These are phyloP conservation scores for Eueremaeus valkanovi DNA, from an alignment of 2,888 invertebrate species.

Conservation along the genomic window DNA sequence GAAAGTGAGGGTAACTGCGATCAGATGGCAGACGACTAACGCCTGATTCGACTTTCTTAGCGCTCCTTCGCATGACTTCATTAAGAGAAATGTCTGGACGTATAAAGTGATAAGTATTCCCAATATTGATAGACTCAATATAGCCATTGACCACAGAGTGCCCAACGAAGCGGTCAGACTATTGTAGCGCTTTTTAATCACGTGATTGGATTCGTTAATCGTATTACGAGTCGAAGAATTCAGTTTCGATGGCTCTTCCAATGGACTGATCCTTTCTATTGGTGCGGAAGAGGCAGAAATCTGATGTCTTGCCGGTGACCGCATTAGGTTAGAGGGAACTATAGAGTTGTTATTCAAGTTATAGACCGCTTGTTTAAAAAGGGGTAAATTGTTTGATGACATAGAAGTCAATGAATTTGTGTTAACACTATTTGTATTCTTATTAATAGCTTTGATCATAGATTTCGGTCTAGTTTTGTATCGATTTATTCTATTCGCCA, in stretches of 20 bases:
- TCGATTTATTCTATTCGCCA: not conserved
- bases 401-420: not conserved
- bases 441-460: not conserved
- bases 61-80: slow-evolving; percentile 46
- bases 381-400: slow-evolving; percentile 18
- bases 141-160: slow-evolving; percentile 44
- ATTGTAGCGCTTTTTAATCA: slow-evolving; percentile 15
- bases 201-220: not conserved
- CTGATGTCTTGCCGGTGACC: not conserved
- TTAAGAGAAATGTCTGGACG: slow-evolving; percentile 46
- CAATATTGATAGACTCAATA: slow-evolving; percentile 42
- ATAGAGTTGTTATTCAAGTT: not conserved
- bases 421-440: not conserved
- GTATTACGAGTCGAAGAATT: not conserved
- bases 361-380: not conserved
- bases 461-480: not conserved
- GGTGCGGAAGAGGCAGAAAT: slow-evolving; percentile 14
- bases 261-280: not conserved
- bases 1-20: slow-evolving; percentile 44
- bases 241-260: not conserved
- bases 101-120: slow-evolving; percentile 45
- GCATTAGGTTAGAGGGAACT: not conserved
- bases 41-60: slow-evolving; percentile 43
- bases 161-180: slow-evolving; percentile 42
- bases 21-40: slow-evolving; percentile 43